A percentile compares a stretch with the other conserved stretches of the same genome.
Evolutionary conservation across 2,113 vertebrate genomes (phyloP).

Genomic region (Plestiodon gilberti): DNA sequence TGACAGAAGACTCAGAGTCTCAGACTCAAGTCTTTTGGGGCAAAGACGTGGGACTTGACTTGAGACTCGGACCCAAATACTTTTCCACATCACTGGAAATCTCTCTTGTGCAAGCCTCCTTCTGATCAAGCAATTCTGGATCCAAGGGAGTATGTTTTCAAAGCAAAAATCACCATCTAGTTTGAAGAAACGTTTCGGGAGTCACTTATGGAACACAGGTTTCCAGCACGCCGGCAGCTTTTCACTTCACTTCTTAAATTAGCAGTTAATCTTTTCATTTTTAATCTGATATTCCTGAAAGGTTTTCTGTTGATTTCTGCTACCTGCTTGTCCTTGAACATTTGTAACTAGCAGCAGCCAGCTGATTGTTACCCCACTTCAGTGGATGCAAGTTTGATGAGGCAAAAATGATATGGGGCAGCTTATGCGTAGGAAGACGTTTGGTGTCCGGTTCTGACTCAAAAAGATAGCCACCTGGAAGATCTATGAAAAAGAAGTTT

Average conservation of each 20-base stretch:
- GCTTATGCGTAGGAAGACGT: conserved; percentile 44
- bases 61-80: too few species aligned
- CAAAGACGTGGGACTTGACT: too few species aligned
- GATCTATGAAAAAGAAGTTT: conserved; percentile 14
- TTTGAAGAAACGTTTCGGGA: conserved; percentile 16
- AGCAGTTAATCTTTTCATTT: conserved; percentile 44
- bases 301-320: conserved; percentile 39
- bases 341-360: conserved; percentile 44
- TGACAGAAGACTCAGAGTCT: too few species aligned
- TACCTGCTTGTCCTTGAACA: conserved; percentile 45
- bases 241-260: conserved; percentile 42
- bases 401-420: conserved; percentile 43
- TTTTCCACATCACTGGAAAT: too few species aligned
- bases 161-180: neutral
- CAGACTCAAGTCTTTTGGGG: too few species aligned
- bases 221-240: neutral
- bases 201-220: conserved; percentile 7
- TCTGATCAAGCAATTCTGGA: too few species aligned
- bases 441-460: conserved; percentile 44
- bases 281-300: conserved; percentile 49
- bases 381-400: conserved; percentile 51
- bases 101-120: too few species aligned
- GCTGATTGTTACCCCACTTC: conserved; percentile 48
- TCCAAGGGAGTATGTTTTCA: neutral
- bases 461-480: conserved; percentile 37